These are phyloP conservation scores for Nicator chloris DNA, from an alignment of 2,113 vertebrate genomes.

Conservation along the genomic window DNA sequence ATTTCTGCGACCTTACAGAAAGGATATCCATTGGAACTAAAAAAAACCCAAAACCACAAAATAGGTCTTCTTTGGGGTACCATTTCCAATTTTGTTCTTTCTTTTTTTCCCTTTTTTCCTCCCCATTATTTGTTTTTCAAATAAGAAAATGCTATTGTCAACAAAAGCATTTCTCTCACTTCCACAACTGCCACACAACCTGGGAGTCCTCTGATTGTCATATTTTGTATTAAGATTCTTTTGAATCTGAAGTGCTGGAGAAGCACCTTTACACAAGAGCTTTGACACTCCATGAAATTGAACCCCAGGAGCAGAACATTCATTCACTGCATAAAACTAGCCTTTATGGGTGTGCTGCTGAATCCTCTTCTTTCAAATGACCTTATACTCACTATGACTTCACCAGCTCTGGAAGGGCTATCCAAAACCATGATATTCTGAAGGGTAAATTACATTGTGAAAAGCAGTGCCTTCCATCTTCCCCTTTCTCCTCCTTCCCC, in stretches of 20 bases:
- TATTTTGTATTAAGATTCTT: constrained; percentile 51
- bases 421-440: not conserved
- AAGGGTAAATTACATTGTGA: not conserved
- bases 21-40: not conserved
- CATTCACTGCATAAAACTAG: not conserved
- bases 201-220: constrained; percentile 30
- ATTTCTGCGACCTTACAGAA: not conserved
- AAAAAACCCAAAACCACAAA: not conserved
- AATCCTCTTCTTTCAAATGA: constrained; percentile 26
- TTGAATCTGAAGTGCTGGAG: constrained; percentile 55
- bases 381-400: not conserved
- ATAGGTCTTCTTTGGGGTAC: not conserved
- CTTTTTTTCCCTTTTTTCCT: not conserved
- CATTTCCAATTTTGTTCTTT: not conserved
- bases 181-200: constrained; percentile 35
- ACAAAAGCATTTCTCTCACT: constrained; percentile 46
- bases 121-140: not conserved
- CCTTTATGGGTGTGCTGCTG: not conserved
- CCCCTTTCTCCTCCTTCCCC: too few relatives aligned
- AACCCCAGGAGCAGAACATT: not conserved
- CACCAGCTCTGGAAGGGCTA: not conserved
- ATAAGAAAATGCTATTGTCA: constrained; percentile 10
- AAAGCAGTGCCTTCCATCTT: not conserved
- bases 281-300: constrained; percentile 29
- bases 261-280: constrained; percentile 19